Base-by-base conservation (phyloP, 2,113 vertebrate species). In the Sebastes schlegelii region DNA sequence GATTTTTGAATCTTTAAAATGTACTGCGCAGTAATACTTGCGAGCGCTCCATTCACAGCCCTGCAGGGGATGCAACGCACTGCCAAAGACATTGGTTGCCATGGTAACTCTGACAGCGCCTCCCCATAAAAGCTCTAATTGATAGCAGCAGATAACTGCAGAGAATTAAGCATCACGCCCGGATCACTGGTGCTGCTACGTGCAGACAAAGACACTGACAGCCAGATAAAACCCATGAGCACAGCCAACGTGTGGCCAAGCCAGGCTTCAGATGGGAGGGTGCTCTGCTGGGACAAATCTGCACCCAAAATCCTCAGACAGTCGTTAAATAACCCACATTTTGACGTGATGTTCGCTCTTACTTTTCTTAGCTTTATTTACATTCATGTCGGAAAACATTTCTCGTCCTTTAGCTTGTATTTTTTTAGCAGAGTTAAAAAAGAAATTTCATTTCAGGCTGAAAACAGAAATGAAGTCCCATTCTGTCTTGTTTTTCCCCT, bases 61-160 rank as follows among this genome's bases (percentile, higher is more conserved):
- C 84, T 90, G 67, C 85, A 61, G 86, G 73, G 75, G 82, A 90
- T 85, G 79, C 77, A 61, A 61, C 43, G 17, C 43, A 26, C 87
- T 84, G 86, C 86, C 83, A 83, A 84, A 80, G 74, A 89, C 73
- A 42, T 26, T 4, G 70, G 88, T 94, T 89, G 75, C 87, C 79
- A 89, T 84, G 74, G 92, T 71, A 89, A 94, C 85, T 26, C 74
- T 80, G 77, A 84, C 77, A 88, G 88, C 79, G 68, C 86, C 87
- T 81, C 82, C 77, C 86, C 71, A 83, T 88, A 86, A 89, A 87
- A 54, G 67, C 70, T 82, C 66, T 91, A 91, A 92, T 91, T 93
- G 89, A 93, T 87, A 84, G 80, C 57, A 61, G 80, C 43, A 72
- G 80, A 90, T 82, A 87, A 80, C 62, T 64, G 62, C 43, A 63